Base-by-base conservation (phyloP, 2,113 vertebrate species). In the Sinocyclocheilus anophthalmus region DNA sequence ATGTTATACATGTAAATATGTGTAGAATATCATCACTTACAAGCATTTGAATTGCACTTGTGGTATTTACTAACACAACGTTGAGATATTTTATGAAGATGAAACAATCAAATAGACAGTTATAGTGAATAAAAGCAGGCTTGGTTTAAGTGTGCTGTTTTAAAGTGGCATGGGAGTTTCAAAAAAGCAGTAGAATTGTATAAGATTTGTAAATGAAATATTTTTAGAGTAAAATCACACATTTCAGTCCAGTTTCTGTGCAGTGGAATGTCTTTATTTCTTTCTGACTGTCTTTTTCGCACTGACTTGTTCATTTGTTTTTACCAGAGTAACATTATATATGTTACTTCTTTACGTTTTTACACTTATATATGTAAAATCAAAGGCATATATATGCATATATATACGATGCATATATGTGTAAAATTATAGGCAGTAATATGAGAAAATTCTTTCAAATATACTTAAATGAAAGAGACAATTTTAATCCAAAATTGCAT, bases 81-180 rank as follows among this genome's bases (percentile, higher is more conserved):
- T 63, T 45, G 0, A 50, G 30, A 81, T 63, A 81, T 50, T 81
- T 81, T 67, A 81, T 67, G 59, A 81, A 50, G 48, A 30, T 18
- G 6, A 67, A 81, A 67, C 79, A 81, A 48, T 67, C 79, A 67
- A 50, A 81, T 63, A 48, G 42, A 80, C 55, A 42, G 10, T 82
- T 76, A 76, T 48, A 88, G 90, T 92, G 59, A 79, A 76, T 55
- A 37, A 48, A 81, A 26, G 6, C 59, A 65, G 70, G 37, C 24
- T 33, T 85, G 26, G 50, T 57, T 39, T 9, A 63, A 26, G n/a
- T 67, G 59, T 81, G 61, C 13, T 26, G n/a, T 81, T 75, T 61
- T 26, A 84, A 90, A 87, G 90, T 91, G 90, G 90, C 89, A 88
- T 93, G 91, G 91, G 20, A 42, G 37, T n/a, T 73, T 73, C 4